Conservation (phyloP, 2,888 invertebrate genomes). For the Athripsodes cinereus region DNA sequence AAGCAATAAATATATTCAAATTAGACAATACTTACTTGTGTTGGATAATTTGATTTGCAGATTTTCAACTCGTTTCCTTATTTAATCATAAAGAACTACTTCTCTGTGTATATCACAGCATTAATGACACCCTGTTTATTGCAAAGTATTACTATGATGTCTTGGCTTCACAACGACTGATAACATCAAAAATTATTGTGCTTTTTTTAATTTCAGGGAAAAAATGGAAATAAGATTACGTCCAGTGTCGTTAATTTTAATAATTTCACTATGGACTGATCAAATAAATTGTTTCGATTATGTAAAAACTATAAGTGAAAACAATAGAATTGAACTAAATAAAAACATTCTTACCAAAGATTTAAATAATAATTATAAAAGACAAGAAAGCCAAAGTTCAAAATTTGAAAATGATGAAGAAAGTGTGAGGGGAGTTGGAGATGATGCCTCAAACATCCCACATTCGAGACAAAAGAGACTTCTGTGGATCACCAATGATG, state of each 20-base stretch:
- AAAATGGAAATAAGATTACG: neutral
- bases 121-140: too few relatives aligned
- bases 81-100: too few relatives aligned
- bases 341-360: neutral
- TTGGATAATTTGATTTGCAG: too few relatives aligned
- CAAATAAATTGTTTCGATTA: neutral
- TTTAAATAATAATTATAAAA: too few relatives aligned
- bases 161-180: too few relatives aligned
- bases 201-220: neutral
- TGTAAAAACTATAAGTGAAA: neutral
- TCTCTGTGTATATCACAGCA: too few relatives aligned
- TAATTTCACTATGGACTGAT: neutral
- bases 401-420: neutral
- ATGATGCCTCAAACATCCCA: constrained; percentile 37
- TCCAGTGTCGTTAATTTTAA: neutral
- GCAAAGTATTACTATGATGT: too few relatives aligned
- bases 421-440: neutral
- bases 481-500: constrained; percentile 81
- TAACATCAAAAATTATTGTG: too few relatives aligned
- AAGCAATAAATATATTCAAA: too few relatives aligned
- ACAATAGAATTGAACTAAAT: neutral
- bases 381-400: neutral
- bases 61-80: too few relatives aligned
- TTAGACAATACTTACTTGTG: too few relatives aligned
- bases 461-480: constrained; percentile 77